Conservation (phyloP, 2,888 invertebrate genomes). For the Drosophila phalerata region DNA sequence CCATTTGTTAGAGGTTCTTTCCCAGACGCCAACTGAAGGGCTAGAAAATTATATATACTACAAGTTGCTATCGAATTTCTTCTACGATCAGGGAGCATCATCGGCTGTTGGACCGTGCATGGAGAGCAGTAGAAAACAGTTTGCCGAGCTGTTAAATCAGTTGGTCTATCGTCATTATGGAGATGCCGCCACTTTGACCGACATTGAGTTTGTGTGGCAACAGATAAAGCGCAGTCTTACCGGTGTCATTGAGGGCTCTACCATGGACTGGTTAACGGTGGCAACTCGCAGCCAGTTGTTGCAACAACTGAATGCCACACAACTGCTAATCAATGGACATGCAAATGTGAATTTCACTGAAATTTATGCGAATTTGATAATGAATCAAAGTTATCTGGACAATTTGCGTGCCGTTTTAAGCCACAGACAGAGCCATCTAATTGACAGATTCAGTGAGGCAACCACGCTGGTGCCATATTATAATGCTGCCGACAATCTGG, state of each 20-base stretch:
- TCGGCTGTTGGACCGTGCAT: conserved; percentile 65
- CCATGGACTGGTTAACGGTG: conserved; percentile 66
- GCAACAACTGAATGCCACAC: conserved; percentile 68
- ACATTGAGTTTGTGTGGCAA: conserved; percentile 77
- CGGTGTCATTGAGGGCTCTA: conserved; percentile 49
- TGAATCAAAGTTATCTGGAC: conserved; percentile 59
- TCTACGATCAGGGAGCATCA: conserved; percentile 49
- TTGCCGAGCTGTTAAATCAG: conserved; percentile 78
- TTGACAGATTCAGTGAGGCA: neutral
- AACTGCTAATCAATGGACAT: conserved; percentile 67
- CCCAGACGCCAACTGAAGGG: conserved; percentile 37
- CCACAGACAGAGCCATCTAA: conserved; percentile 24
- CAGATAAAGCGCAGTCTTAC: conserved; percentile 72
- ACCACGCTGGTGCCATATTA: conserved; percentile 52
- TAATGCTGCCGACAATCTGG: conserved; percentile 62
- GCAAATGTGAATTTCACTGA: conserved; percentile 62
- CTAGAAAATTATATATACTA: conserved; percentile 82
- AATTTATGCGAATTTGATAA: conserved; percentile 52
- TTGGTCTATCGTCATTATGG: conserved; percentile 70
- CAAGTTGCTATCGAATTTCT: conserved; percentile 73
- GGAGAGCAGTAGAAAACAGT: conserved; percentile 59
- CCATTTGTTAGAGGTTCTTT: conserved; percentile 62
- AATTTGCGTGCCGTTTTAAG: conserved; percentile 65
- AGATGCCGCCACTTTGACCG: conserved; percentile 59
- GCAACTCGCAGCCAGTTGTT: conserved; percentile 63